Base-by-base conservation (phyloP, 2,113 vertebrate species). In the Odontophorus gujanensis region DNA sequence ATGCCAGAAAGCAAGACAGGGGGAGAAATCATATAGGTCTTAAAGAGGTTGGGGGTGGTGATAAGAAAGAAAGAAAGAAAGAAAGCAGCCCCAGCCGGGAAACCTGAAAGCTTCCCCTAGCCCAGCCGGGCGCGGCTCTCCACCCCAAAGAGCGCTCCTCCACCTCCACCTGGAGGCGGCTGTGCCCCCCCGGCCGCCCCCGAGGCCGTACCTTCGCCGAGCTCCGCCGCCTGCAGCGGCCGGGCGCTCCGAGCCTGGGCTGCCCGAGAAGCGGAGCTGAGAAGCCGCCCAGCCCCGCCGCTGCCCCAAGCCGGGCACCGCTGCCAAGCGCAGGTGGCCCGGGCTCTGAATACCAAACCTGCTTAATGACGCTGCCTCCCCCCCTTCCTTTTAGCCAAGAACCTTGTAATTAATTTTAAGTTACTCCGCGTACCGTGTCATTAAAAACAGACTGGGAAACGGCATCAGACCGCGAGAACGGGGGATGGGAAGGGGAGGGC, bases 281-380 rank as follows among this genome's bases (percentile, higher is more conserved):
- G 32, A 89, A 12, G 57, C 79, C 48, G 30, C 26, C 55, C 43
- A 45, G 50, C 28, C 71, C 75, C 30, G 36, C 7, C 84, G 77
- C 62, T 21, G 42, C 80, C 86, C 78, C 68, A 55, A 9, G 72
- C 71, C 22, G 84, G 90, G 69, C 92, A 42, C 42, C 66, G 58
- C 89, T 79, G 92, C 94, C 91, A 34, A n/a, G 83, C 81, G 97
- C 98, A 98, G 98, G 98, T 98, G 98, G 97, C 97, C 96, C 16
- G 19, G 68, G 90, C 89, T 89, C 88, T 80, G 77, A 89, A 73
- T 65, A 93, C 96, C 87, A 77, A 95, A 76, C 81, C 79, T 82
- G 80, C 79, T 92, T 89, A 94, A 93, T 61, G 95, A 96, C 96
- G 79, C 87, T 69, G 90, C 88, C 94, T 90, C 74, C 88, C 86